phyloP scores from a whole-genome alignment of 37 sponge, comb jelly and placozoan genomes.

The Crambe crambe region DNA sequence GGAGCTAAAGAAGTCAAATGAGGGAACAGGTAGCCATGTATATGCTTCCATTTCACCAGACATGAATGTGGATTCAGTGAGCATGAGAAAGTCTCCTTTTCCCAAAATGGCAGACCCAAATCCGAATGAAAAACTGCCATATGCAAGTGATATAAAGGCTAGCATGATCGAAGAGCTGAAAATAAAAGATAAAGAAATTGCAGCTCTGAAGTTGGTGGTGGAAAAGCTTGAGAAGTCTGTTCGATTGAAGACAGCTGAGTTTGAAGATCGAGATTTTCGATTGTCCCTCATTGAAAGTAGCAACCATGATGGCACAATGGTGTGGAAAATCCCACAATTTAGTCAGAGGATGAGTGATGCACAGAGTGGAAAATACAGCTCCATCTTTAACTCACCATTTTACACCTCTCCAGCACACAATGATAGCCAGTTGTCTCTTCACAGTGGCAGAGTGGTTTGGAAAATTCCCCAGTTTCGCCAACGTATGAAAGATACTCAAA shows the following conservation, averaged over 20 bases:
- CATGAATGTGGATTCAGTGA: background rate
- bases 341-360: constrained; percentile 64
- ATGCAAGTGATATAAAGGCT: no score
- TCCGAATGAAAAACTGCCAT: no score
- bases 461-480: constrained; percentile 2
- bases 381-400: constrained; percentile 73
- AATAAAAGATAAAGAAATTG: constrained; percentile 15
- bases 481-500: background rate
- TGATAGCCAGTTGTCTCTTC: constrained; percentile 55
- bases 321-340: constrained; percentile 73
- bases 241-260: constrained; percentile 38
- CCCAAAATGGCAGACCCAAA: no score
- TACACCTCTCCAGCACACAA: constrained; percentile 75
- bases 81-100: no score
- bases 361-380: constrained; percentile 49
- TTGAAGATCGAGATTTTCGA: constrained; percentile 75
- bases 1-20: no score
- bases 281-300: constrained; percentile 58
- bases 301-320: constrained; percentile 66
- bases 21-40: no score
- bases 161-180: no score
- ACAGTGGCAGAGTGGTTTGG: constrained; percentile 65
- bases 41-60: background rate
- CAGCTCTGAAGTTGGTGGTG: constrained; percentile 2
- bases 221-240: constrained; percentile 34